Percentiles rank a stretch among this genome's conserved stretches.
phyloP scores from a whole-genome alignment of 2,888 invertebrate genomes.

The Chaitophorus viminalis region DNA sequence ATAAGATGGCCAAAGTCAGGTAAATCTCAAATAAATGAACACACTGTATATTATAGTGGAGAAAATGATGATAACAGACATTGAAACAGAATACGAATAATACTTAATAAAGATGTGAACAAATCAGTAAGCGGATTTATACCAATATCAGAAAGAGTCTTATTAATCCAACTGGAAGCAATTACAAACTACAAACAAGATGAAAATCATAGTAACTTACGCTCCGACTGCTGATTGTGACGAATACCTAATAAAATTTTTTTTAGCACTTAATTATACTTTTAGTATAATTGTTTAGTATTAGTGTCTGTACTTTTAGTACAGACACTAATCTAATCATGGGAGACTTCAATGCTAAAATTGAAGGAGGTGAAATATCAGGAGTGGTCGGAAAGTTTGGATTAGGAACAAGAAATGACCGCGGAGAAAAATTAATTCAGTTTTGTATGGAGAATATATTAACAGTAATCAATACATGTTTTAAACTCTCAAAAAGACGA shows the following conservation, averaged over 20 bases:
- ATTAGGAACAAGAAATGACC: slow-evolving; percentile 13
- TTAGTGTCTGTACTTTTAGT: no score
- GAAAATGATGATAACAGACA: slow-evolving; percentile 16
- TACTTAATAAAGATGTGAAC: slow-evolving; percentile 23
- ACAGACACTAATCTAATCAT: not conserved
- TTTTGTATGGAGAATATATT: not conserved
- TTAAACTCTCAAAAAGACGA: slow-evolving; percentile 22
- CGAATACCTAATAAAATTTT: not conserved
- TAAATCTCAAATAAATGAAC: slow-evolving; percentile 21
- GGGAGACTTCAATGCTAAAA: no score
- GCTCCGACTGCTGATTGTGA: slow-evolving; percentile 20
- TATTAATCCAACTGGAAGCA: slow-evolving; percentile 16
- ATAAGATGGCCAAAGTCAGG: slow-evolving; percentile 27
- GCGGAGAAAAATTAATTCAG: no score
- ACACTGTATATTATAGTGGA: slow-evolving; percentile 31
- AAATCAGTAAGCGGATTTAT: slow-evolving; percentile 20
- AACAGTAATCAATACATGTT: slow-evolving; percentile 33
- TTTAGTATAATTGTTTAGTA: no score
- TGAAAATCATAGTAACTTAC: no score
- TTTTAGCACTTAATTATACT: no score
- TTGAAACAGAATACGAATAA: not conserved
- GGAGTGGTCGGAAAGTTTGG: slow-evolving; percentile 27
- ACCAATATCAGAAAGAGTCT: slow-evolving; percentile 16
- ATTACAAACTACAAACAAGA: no score
- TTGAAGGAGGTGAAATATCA: slow-evolving; percentile 19